These are phyloP conservation scores for Ypsolopha sequella DNA, from an alignment of 2,888 invertebrate species.

Conservation along the genomic window DNA sequence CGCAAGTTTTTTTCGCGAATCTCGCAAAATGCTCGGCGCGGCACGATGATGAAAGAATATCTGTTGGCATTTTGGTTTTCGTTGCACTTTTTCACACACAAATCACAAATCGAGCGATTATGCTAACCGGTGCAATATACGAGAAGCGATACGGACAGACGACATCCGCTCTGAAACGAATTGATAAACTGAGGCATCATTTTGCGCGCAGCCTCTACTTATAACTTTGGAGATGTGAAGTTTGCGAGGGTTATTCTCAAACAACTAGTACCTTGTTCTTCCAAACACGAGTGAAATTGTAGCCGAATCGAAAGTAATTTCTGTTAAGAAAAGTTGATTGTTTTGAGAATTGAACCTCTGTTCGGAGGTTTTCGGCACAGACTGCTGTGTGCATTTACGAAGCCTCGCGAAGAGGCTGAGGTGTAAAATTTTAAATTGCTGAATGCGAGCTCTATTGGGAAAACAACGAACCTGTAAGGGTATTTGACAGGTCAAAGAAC, in stretches of 20 bases:
- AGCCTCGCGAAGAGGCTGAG: too few species aligned
- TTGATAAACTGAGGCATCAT: constrained; percentile 17
- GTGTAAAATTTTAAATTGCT: too few species aligned
- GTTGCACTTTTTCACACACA: neutral
- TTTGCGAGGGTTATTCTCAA: neutral
- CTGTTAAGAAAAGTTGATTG: too few species aligned
- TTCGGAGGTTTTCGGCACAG: too few species aligned
- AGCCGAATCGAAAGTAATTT: too few species aligned
- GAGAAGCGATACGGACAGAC: constrained; percentile 6
- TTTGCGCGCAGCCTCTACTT: constrained; percentile 31
- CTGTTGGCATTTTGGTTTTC: constrained; percentile 40
- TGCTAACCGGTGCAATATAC: constrained; percentile 21
- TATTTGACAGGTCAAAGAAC: too few species aligned
- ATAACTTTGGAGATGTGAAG: constrained; percentile 24
- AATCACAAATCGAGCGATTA: constrained; percentile 16
- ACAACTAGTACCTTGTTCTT: too few species aligned
- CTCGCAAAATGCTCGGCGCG: constrained; percentile 44
- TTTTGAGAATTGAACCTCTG: too few species aligned
- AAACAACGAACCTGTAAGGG: too few species aligned
- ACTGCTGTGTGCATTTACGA: too few species aligned
- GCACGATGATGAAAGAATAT: constrained; percentile 39
- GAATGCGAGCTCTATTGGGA: too few species aligned
- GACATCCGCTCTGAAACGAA: neutral
- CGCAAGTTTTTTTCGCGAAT: constrained; percentile 36
- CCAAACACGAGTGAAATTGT: too few species aligned